Base-by-base conservation (phyloP, 2,797 vertebrate species). In the Oryzias dopingdopingensis region DNA sequence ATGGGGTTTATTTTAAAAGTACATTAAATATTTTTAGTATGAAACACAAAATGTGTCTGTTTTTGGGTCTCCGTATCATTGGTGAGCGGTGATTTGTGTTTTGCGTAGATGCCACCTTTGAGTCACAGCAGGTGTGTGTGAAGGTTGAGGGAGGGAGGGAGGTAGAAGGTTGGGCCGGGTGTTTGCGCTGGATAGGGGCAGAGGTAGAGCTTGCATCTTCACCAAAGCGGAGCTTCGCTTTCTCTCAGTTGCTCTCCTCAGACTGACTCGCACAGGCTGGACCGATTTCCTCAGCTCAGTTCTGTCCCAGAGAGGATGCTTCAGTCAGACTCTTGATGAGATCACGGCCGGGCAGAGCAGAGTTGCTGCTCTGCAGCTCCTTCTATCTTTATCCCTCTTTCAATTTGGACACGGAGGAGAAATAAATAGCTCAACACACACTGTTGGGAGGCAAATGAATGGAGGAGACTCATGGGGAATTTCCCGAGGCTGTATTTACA, bases 401-500 rank as follows among this genome's bases (percentile, higher is more conserved):
- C 83, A 84, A 86, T 84, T 82, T 75, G 84, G 77, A 88, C 77
- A 42, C 72, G 46, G 67, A 77, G 76, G 76, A 86, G 80, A 83
- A 85, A 84, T 85, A 90, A 84, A 89, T 84, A 87, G 81, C 83
- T 69, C 60, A 32, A 69, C 72, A 59, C 78, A 70, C 72, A 54
- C 75, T 87, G 79, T 84, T 79, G 82, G 79, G 78, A 89, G 86
- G 84, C 80, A 87, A 85, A 86, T 87, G 74, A 87, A 88, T 87
- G 86, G 79, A 79, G 63, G 70, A 68, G 67, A 83, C 59, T 79
- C 20, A 71, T 47, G 52, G 85, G 85, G 84, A 78, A 79, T 81
- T 87, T 90, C 80, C 83, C 83, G 76, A 77, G 67, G 59, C 80
- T 82, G 74, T 64, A 67, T 79, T 74, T 58, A 61, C 66, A 73